Conservation (phyloP, 2,888 invertebrate genomes). For the Euzetes globulus region DNA sequence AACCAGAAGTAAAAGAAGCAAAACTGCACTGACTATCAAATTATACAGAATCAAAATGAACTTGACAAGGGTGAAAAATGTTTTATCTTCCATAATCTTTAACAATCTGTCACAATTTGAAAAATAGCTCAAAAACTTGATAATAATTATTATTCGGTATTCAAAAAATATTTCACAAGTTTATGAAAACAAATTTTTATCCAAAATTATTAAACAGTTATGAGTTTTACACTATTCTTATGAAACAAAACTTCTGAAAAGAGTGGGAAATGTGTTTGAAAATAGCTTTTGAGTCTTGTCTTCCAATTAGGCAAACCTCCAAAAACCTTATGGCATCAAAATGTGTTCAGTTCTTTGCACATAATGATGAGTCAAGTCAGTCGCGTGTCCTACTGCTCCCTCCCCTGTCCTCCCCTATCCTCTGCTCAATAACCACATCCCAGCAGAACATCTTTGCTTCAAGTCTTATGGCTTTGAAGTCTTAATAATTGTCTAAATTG, state of each 20-base stretch:
- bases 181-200: not conserved
- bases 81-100: slow-evolving; percentile 14
- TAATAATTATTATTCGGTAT: too few relatives aligned
- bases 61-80: slow-evolving; percentile 7
- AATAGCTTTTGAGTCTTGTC: not conserved
- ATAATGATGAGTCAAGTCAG: not conserved
- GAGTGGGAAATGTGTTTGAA: not conserved
- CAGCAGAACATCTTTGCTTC: not conserved
- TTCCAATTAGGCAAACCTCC: not conserved
- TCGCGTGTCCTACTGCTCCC: not conserved
- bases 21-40: not conserved
- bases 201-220: not conserved
- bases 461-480: not conserved
- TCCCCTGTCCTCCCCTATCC: not conserved
- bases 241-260: not conserved
- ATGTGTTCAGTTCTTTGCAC: not conserved
- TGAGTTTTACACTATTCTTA: not conserved
- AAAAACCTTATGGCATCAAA: slow-evolving; percentile 3
- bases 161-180: not conserved
- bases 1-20: not conserved
- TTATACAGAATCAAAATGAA: slow-evolving; percentile 4
- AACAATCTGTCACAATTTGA: not conserved
- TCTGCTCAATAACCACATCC: not conserved
- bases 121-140: too few relatives aligned
- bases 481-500: not conserved